Percentiles rank a stretch among this genome's conserved stretches.
Evolutionary conservation across 1,140 invertebrate genomes (phyloP).

Genomic region (Eueides isabella): DNA sequence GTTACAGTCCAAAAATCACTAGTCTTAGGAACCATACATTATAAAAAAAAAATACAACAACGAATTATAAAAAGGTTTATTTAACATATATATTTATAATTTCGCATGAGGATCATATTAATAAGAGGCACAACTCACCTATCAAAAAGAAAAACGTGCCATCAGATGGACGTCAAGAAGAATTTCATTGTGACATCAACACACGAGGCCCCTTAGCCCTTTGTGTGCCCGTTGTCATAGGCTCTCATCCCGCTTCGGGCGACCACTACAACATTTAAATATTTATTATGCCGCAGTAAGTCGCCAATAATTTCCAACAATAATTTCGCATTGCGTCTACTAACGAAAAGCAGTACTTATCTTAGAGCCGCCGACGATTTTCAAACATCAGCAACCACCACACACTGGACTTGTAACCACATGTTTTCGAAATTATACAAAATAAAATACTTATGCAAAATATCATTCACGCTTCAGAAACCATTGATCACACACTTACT

Average conservation of each 20-base stretch:
- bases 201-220: constrained; percentile 22
- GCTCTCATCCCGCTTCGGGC: constrained; percentile 68
- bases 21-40: neutral
- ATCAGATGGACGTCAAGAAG: constrained; percentile 42
- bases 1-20: constrained; percentile 33
- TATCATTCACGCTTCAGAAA: neutral
- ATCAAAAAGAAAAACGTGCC: constrained; percentile 49
- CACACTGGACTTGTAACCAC: constrained; percentile 68
- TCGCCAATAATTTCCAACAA: constrained; percentile 47
- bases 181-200: constrained; percentile 47
- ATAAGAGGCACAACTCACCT: constrained; percentile 36
- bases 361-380: constrained; percentile 43
- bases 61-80: constrained; percentile 16
- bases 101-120: constrained; percentile 35
- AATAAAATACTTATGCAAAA: neutral
- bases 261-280: constrained; percentile 74
- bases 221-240: constrained; percentile 36
- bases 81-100: constrained; percentile 21
- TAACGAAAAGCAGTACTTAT: constrained; percentile 61
- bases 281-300: constrained; percentile 70
- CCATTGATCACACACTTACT: neutral
- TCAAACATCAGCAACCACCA: constrained; percentile 27
- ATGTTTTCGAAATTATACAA: constrained; percentile 36
- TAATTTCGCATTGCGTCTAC: constrained; percentile 61
- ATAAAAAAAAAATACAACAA: constrained; percentile 26